A percentile compares a stretch with the other conserved stretches of the same genome.
Evolutionary conservation across 2,113 vertebrate genomes (phyloP).

Genomic region (Agelaius tricolor): DNA sequence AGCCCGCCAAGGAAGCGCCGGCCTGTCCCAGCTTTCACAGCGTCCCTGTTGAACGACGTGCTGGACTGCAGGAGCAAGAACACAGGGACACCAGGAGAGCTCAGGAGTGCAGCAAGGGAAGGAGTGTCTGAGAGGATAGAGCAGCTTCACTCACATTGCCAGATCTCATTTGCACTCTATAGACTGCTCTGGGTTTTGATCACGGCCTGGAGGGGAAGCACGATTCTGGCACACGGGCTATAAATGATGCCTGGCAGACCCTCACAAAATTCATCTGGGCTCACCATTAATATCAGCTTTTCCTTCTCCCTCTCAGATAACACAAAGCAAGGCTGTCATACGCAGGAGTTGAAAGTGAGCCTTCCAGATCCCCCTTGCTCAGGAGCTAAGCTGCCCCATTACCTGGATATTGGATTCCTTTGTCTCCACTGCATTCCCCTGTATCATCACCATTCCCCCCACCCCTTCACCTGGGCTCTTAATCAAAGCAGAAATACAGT

Average conservation of each 20-base stretch:
- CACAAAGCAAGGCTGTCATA: not conserved
- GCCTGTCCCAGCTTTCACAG: conserved; percentile 95
- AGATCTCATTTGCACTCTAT: not conserved
- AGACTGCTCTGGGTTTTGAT: not conserved
- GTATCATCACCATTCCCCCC: not conserved
- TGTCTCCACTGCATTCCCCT: not conserved
- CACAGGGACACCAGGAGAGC: not conserved
- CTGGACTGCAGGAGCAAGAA: conserved; percentile 82
- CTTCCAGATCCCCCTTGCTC: not conserved
- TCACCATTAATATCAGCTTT: not conserved
- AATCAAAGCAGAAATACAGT: conserved; percentile 1
- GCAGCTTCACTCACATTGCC: not conserved
- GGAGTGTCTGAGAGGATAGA: not conserved
- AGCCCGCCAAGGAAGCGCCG: conserved; percentile 93
- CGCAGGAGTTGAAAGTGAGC: not conserved
- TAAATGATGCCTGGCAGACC: not conserved
- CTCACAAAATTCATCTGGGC: not conserved
- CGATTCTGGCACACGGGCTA: not conserved
- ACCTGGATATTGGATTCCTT: not conserved
- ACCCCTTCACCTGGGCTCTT: not conserved
- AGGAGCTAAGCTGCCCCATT: not conserved
- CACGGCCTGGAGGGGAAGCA: not conserved
- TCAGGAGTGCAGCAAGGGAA: not conserved
- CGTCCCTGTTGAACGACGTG: conserved; percentile 93
- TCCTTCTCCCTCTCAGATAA: not conserved